Conservation (phyloP, 2,113 vertebrate genomes). For the Irena cyanogastra region DNA sequence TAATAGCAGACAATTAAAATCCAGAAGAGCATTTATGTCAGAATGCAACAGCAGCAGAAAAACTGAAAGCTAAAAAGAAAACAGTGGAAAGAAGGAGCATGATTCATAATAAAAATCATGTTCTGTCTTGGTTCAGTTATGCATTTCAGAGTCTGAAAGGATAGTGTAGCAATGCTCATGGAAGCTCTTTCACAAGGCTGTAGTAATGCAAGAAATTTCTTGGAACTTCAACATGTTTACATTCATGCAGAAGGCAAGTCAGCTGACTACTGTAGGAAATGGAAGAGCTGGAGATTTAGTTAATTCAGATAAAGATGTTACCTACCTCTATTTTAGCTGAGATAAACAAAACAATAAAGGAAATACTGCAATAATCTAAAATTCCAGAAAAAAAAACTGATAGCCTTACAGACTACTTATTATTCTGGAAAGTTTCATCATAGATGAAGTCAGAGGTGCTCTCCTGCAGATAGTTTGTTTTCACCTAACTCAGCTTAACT, state of each 20-base stretch:
- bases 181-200: not conserved
- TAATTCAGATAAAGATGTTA: not conserved
- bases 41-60: not conserved
- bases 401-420: not conserved
- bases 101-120: not conserved
- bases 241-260: not conserved
- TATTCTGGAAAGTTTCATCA: not conserved
- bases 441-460: not conserved
- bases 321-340: not conserved
- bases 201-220: not conserved
- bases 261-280: not conserved
- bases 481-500: not conserved
- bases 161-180: not conserved
- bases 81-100: not conserved
- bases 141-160: not conserved
- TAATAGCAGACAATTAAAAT: not conserved
- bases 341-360: not conserved
- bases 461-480: not conserved
- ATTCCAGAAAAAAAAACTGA: not conserved
- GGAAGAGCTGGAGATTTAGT: not conserved
- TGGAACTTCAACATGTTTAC: not conserved
- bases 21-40: not conserved
- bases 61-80: not conserved
- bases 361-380: not conserved
- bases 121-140: not conserved